These are phyloP conservation scores for Drosophila pseudoobscura DNA, from an alignment of 1,140 invertebrate genomes.

Conservation along the genomic window DNA sequence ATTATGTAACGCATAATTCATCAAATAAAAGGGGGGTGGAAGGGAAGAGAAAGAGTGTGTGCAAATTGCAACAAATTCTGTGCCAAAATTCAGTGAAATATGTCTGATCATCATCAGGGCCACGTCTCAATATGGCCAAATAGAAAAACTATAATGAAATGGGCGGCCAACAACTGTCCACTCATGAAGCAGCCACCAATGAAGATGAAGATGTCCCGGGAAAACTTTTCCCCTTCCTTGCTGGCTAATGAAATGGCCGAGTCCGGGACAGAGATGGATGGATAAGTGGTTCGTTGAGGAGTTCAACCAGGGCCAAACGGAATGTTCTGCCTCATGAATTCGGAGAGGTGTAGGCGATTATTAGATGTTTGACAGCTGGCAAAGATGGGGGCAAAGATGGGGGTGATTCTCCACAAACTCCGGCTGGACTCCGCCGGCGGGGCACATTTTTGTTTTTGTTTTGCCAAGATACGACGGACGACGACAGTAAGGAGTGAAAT, in stretches of 20 bases:
- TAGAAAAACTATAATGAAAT: conserved; percentile 30
- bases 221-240: conserved; percentile 24
- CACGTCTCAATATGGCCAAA: conserved; percentile 35
- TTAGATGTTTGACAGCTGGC: conserved; percentile 39
- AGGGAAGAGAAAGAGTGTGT: conserved; percentile 24
- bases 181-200: conserved; percentile 4
- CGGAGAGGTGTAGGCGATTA: conserved; percentile 38
- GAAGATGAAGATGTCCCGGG: conserved; percentile 20
- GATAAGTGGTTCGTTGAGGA: conserved; percentile 23
- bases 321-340: conserved; percentile 10
- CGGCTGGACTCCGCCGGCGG: conserved; percentile 19
- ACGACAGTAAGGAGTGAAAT: conserved; percentile 35
- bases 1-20: conserved; percentile 80
- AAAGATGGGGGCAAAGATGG: conserved; percentile 11
- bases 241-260: conserved; percentile 42
- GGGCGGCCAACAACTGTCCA: conserved; percentile 40
- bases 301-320: conserved; percentile 1
- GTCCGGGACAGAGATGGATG: conserved; percentile 25
- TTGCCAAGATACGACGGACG: conserved; percentile 13
- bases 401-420: not conserved
- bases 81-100: conserved; percentile 64
- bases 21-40: conserved; percentile 33
- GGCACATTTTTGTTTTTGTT: conserved; percentile 58
- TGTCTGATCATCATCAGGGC: conserved; percentile 68
- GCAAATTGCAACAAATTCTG: conserved; percentile 76